A percentile compares a stretch with the other conserved stretches of the same genome.
Evolutionary conservation across 2,888 invertebrate species (phyloP).

Genomic region (Orchesellides sinensis): DNA sequence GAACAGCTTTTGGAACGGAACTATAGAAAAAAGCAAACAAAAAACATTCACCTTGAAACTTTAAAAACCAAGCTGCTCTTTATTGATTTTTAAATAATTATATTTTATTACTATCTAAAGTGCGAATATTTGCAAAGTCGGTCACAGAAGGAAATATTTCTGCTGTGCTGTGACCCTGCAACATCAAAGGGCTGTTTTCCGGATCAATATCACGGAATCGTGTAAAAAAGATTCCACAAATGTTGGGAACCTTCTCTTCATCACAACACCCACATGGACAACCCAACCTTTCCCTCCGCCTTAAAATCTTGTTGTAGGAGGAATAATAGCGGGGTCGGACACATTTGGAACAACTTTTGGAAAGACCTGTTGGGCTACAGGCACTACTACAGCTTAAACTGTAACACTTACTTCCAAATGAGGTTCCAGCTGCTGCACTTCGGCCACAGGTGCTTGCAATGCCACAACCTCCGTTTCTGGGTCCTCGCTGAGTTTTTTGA

Average conservation of each 20-base stretch:
- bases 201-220: constrained; percentile 19
- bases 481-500: too few species aligned
- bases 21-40: background rate
- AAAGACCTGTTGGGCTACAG: background rate
- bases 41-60: constrained; percentile 21
- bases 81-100: background rate
- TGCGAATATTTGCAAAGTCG: constrained; percentile 1
- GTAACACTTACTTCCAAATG: constrained; percentile 28
- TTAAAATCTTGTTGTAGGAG: background rate
- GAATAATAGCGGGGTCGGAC: constrained; percentile 1
- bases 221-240: constrained; percentile 43
- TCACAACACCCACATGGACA: constrained; percentile 39
- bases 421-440: background rate
- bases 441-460: background rate
- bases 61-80: constrained; percentile 1
- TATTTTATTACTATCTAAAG: constrained; percentile 10
- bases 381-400: background rate
- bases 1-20: constrained; percentile 16
- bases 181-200: constrained; percentile 23
- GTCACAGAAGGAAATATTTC: constrained; percentile 36
- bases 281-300: background rate
- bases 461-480: background rate
- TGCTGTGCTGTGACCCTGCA: constrained; percentile 24
- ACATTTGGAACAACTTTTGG: background rate
- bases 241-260: constrained; percentile 14